Percentiles rank a stretch among this genome's conserved stretches.
Conservation (phyloP, 2,888 invertebrate genomes). For the Microdon myrmicae region DNA sequence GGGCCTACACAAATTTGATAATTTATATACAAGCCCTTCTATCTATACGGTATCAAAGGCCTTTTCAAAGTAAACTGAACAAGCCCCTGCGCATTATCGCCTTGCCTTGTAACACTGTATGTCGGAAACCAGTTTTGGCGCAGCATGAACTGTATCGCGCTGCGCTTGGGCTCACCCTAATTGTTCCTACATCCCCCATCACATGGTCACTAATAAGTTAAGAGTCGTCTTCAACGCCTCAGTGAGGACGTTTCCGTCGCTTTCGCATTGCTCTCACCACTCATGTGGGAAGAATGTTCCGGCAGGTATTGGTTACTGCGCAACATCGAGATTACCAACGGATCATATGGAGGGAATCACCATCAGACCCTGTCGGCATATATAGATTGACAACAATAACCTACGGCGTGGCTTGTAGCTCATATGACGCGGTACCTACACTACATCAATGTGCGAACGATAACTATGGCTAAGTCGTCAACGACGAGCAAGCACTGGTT, state of each 20-base stretch:
- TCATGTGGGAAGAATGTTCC: constrained; percentile 11
- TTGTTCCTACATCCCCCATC: too few species aligned
- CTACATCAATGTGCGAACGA: constrained; percentile 25
- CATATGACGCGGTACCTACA: constrained; percentile 20
- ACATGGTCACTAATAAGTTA: too few species aligned
- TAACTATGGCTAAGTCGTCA: constrained; percentile 1
- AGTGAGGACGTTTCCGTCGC: constrained; percentile 11
- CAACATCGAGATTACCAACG: constrained; percentile 15
- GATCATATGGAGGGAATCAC: constrained; percentile 29
- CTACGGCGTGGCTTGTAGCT: constrained; percentile 27
- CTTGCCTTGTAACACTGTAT: too few species aligned
- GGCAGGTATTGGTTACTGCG: constrained; percentile 3
- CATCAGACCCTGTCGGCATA: neutral
- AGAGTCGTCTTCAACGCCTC: constrained; percentile 19
- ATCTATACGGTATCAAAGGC: too few species aligned
- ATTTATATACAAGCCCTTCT: too few species aligned
- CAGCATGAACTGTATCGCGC: too few species aligned
- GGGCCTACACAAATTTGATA: too few species aligned
- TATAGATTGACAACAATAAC: constrained; percentile 20
- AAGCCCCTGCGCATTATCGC: too few species aligned
- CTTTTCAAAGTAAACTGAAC: too few species aligned
- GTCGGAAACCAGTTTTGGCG: too few species aligned
- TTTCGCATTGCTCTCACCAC: constrained; percentile 2
- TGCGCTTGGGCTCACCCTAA: too few species aligned
- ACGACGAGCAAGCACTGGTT: neutral